phyloP scores from a whole-genome alignment of 2,888 invertebrate species.

The Scaptomyza flava region DNA sequence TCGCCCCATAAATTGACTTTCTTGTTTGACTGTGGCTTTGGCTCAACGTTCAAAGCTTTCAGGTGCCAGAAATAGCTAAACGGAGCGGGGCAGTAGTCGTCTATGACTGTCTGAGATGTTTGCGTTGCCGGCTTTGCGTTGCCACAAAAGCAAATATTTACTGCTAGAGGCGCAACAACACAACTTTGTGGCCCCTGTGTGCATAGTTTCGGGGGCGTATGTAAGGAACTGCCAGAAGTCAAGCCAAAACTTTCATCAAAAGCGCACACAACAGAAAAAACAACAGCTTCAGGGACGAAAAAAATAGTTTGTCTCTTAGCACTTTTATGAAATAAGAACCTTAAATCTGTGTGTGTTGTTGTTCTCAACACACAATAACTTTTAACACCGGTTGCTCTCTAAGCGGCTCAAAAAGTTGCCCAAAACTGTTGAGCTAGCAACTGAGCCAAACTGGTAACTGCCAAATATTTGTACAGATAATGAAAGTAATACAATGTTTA shows the following conservation, averaged over 20 bases:
- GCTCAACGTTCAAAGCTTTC: slow-evolving; percentile 27
- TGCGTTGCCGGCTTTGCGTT: slow-evolving; percentile 41
- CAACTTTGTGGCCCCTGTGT: slow-evolving; percentile 56
- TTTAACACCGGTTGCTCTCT: slow-evolving; percentile 68
- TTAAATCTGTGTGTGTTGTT: slow-evolving; percentile 14
- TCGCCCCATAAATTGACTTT: slow-evolving; percentile 54
- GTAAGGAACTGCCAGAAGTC: slow-evolving; percentile 28
- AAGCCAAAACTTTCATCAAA: slow-evolving; percentile 71
- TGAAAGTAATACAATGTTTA: slow-evolving; percentile 66
- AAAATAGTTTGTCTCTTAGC: slow-evolving; percentile 59
- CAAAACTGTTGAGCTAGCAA: slow-evolving; percentile 75
- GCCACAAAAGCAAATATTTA: slow-evolving; percentile 75
- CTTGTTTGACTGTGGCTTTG: slow-evolving; percentile 20
- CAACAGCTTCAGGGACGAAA: slow-evolving; percentile 32
- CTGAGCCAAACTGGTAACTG: slow-evolving; percentile 65
- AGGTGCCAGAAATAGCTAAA: slow-evolving; percentile 44
- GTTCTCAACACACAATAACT: slow-evolving; percentile 69
- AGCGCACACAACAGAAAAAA: slow-evolving; percentile 58
- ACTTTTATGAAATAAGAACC: slow-evolving; percentile 78
- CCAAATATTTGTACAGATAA: slow-evolving; percentile 77
- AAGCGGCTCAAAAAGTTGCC: slow-evolving; percentile 76
- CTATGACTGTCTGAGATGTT: slow-evolving; percentile 61
- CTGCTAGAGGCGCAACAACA: slow-evolving; percentile 33
- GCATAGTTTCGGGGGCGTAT: slow-evolving; percentile 55
- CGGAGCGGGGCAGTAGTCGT: not conserved